A percentile compares a stretch with the other conserved stretches of the same genome.
Evolutionary conservation across 2,113 vertebrate genomes (phyloP).

Genomic region (Leptobrachium leishanense): DNA sequence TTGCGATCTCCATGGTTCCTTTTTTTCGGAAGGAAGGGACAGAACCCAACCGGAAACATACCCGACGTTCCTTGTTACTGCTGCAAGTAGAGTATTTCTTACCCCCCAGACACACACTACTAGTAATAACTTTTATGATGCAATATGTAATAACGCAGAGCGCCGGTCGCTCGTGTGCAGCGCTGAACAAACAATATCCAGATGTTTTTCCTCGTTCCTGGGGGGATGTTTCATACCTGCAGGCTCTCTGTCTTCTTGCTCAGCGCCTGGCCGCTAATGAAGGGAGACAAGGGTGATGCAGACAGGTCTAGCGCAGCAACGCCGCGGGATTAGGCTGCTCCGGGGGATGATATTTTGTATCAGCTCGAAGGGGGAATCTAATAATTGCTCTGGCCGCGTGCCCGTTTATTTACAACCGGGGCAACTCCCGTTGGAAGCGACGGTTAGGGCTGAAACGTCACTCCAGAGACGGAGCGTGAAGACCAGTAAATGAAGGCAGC

Average conservation of each 20-base stretch:
- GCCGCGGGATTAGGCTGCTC: constrained; percentile 41
- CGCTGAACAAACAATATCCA: constrained; percentile 56
- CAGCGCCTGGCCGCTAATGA: constrained; percentile 45
- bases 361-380: constrained; percentile 22
- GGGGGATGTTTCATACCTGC: constrained; percentile 48
- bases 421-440: constrained; percentile 20
- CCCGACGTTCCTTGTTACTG: neutral
- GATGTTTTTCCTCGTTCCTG: constrained; percentile 58
- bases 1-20: constrained; percentile 24
- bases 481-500: no score
- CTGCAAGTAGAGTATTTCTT: constrained; percentile 20
- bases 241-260: constrained; percentile 31
- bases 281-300: constrained; percentile 50
- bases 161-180: constrained; percentile 54
- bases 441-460: constrained; percentile 2
- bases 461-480: neutral
- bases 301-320: constrained; percentile 11
- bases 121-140: constrained; percentile 54
- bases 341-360: constrained; percentile 43
- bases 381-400: constrained; percentile 21
- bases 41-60: constrained; percentile 37
- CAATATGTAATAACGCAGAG: constrained; percentile 48
- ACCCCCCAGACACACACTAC: constrained; percentile 5
- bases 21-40: constrained; percentile 11
- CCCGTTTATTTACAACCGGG: constrained; percentile 17